Conservation (phyloP, 2,888 invertebrate genomes). For the Agonum fuliginosum region DNA sequence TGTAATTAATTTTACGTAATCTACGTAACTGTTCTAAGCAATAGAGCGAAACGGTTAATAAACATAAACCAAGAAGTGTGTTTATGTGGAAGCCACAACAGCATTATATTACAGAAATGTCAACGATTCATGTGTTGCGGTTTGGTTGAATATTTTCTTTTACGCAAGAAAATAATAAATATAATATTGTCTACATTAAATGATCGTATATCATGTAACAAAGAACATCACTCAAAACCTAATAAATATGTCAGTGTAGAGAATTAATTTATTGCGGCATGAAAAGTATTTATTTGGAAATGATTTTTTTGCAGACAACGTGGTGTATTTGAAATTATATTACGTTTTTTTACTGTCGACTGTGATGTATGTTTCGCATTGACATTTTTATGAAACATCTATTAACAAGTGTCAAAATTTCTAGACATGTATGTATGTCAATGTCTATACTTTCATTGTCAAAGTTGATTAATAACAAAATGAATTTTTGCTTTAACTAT, state of each 20-base stretch:
- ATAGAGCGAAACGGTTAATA: background rate
- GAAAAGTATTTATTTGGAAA: no score
- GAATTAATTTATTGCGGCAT: background rate
- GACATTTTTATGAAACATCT: constrained; percentile 3
- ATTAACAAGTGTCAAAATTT: background rate
- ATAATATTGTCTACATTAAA: no score
- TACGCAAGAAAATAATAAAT: no score
- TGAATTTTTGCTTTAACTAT: no score
- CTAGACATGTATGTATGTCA: no score
- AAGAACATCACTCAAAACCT: background rate
- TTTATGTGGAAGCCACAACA: background rate
- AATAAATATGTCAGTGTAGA: background rate
- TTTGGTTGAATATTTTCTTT: background rate
- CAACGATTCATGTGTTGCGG: background rate
- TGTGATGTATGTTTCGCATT: no score
- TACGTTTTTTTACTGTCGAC: no score
- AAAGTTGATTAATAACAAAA: no score
- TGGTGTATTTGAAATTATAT: no score
- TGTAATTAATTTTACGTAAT: constrained; percentile 4
- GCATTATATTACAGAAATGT: background rate
- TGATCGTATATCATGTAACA: background rate
- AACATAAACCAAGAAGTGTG: background rate
- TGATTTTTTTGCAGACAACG: no score
- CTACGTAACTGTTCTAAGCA: background rate
- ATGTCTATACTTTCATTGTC: no score